phyloP scores from a whole-genome alignment of 2,113 vertebrate species.

The Lampris megalopsis region DNA sequence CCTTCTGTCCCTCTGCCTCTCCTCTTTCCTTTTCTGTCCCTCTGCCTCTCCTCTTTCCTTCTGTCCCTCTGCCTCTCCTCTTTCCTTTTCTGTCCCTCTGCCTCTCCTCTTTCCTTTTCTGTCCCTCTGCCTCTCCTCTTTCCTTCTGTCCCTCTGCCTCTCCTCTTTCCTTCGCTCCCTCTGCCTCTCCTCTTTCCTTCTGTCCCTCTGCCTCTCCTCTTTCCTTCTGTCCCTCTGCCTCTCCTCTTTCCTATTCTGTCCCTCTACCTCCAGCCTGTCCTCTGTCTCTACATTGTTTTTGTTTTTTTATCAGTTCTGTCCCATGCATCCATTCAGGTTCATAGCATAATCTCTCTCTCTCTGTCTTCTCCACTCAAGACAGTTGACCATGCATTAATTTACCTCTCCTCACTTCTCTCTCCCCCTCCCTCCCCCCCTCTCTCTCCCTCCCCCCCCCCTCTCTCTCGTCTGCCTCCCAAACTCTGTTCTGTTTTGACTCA shows the following conservation, averaged over 20 bases:
- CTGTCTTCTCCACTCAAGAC: slow-evolving; percentile 75
- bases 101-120: slow-evolving; percentile 22
- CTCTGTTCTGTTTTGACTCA: slow-evolving; percentile 38
- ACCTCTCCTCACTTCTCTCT: slow-evolving; percentile 77
- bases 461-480: slow-evolving; percentile 29
- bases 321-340: slow-evolving; percentile 63
- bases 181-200: slow-evolving; percentile 21
- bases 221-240: slow-evolving; percentile 25
- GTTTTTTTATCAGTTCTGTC: slow-evolving; percentile 29
- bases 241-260: slow-evolving; percentile 20
- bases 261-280: slow-evolving; percentile 24
- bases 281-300: slow-evolving; percentile 43
- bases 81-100: slow-evolving; percentile 15
- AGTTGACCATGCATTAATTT: slow-evolving; percentile 82
- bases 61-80: slow-evolving; percentile 31
- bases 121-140: slow-evolving; percentile 42
- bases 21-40: no score
- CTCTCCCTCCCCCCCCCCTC: slow-evolving; percentile 30
- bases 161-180: slow-evolving; percentile 55
- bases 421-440: slow-evolving; percentile 59
- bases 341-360: slow-evolving; percentile 68
- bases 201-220: slow-evolving; percentile 38
- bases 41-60: slow-evolving; percentile 12
- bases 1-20: no score
- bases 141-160: slow-evolving; percentile 37